A percentile compares a stretch with the other conserved stretches of the same genome.
Evolutionary conservation across 2,113 vertebrate species (phyloP).

Genomic region (Scomber japonicus): DNA sequence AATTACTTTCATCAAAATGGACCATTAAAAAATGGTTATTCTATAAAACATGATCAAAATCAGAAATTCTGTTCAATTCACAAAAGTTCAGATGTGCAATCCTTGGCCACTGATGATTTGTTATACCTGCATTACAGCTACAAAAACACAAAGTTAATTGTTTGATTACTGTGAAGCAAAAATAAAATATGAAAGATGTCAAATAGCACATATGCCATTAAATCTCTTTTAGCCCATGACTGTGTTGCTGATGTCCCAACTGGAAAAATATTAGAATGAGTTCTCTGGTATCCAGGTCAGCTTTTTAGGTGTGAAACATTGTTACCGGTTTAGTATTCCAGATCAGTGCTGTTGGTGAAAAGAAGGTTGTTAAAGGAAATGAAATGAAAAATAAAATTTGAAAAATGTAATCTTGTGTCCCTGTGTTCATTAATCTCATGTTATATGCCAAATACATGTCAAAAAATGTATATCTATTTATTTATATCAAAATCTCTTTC

Average conservation of each 20-base stretch:
- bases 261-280: not conserved
- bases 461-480: too few relatives aligned
- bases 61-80: not conserved
- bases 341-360: slow-evolving; percentile 22
- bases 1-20: not conserved
- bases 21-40: too few relatives aligned
- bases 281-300: slow-evolving; percentile 1
- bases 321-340: slow-evolving; percentile 6
- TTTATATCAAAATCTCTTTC: too few relatives aligned
- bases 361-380: not conserved
- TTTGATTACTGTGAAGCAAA: not conserved
- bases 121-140: not conserved
- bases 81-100: too few relatives aligned
- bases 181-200: too few relatives aligned
- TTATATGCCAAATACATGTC: too few relatives aligned
- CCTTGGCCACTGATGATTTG: too few relatives aligned
- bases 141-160: not conserved
- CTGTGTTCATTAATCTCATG: too few relatives aligned
- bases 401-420: too few relatives aligned
- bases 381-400: too few relatives aligned
- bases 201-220: too few relatives aligned
- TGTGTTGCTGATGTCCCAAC: not conserved
- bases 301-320: slow-evolving; percentile 7
- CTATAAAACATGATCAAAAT: too few relatives aligned
- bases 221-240: not conserved